Evolutionary conservation across 2,888 invertebrate species (phyloP), one percentile per base, ranked within the genome.

Genomic region (Drosophila quasianomalipes): DNA sequence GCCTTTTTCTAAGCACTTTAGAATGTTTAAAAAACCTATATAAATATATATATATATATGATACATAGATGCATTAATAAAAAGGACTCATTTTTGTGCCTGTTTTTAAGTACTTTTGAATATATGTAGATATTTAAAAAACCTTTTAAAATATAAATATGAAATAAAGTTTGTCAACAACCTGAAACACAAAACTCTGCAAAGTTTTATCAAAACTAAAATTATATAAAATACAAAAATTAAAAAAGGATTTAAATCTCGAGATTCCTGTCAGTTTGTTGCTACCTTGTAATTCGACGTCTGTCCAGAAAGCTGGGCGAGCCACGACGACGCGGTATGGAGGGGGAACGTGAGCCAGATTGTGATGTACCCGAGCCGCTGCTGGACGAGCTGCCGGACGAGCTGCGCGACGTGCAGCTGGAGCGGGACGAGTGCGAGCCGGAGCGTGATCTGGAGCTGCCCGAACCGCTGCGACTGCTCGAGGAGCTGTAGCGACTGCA

Each of bases 221-320:
- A 58, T 35, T 1, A 37, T 62, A 26, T 41, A 3, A 28, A 19
- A 16, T 1, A 1, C 31, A n/a, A 58, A 35, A 26, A 2, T 2
- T 31, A 5, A 35, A 19, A 19, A 53, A 1, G 1, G 7, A 26
- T 2, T 47, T 47, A 52, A 2, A 14, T 28, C 31, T 31, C 16
- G 6, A 5, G 6, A 63, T 14, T 22, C 59, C 14, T 19, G 3
- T 49, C 1, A 16, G 37, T 10, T 51, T 44, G 37, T 37, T 26
- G 14, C 94, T 96, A 99, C 98, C 98, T 99, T 86, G 99, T 99
- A 91, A 99, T 99, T 85, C 99, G 95, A 70, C 99, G 95, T 87
- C 98, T 95, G 94, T 98, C 98, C 75, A 98, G 94, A 94, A 98
- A 98, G 93, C 98, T 98, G 28, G 99, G 99, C 68, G 98, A 98